These are phyloP conservation scores for Aphelenchoides avenae DNA, from an alignment of 1,140 invertebrate genomes.

Conservation along the genomic window DNA sequence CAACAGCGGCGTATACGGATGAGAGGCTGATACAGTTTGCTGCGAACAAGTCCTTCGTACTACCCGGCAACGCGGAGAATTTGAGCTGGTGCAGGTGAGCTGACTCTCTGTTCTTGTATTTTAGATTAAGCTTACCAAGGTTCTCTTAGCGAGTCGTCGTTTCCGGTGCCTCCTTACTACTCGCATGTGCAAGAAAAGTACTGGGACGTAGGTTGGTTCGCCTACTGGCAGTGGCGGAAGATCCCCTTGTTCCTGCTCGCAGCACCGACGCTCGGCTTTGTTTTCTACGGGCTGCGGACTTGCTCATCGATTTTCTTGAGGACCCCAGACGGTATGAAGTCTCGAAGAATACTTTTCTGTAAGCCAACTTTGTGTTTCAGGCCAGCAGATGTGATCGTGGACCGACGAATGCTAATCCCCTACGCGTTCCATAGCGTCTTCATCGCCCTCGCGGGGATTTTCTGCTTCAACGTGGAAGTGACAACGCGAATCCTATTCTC, in stretches of 20 bases:
- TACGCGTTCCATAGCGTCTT: constrained; percentile 39
- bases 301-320: too few relatives aligned
- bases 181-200: constrained; percentile 41
- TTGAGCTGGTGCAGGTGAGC: constrained; percentile 35
- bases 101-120: constrained; percentile 16
- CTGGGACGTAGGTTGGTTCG: constrained; percentile 43
- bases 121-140: constrained; percentile 14
- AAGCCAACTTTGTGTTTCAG: constrained; percentile 3
- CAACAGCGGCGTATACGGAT: background rate
- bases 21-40: constrained; percentile 5
- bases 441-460: constrained; percentile 29
- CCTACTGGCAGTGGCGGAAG: constrained; percentile 40
- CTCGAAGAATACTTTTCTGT: background rate
- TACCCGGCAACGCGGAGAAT: constrained; percentile 36
- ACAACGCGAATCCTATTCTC: constrained; percentile 35
- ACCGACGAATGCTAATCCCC: constrained; percentile 29
- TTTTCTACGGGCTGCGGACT: constrained; percentile 33
- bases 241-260: constrained; percentile 42
- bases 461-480: constrained; percentile 46
- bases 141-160: background rate
- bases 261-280: constrained; percentile 30
- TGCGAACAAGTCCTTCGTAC: constrained; percentile 14
- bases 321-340: too few relatives aligned
- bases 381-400: constrained; percentile 28
- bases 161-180: constrained; percentile 40